phyloP scores from a whole-genome alignment of 2,888 invertebrate genomes.

The Dasysyrphus tricinctus region DNA sequence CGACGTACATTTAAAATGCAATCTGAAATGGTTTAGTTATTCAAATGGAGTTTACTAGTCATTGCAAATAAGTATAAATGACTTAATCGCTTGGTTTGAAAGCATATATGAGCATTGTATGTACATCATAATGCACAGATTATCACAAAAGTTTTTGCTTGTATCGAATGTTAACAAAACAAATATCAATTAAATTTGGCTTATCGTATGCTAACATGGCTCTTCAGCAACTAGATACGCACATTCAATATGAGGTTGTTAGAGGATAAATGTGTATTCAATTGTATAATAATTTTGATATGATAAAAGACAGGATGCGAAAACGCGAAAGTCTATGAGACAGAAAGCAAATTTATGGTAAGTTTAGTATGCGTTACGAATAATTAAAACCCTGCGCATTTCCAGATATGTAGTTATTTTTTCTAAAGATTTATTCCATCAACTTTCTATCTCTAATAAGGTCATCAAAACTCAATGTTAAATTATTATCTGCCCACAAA shows the following conservation, averaged over 20 bases:
- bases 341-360: neutral
- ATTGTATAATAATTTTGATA: neutral
- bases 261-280: neutral
- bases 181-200: conserved; percentile 66
- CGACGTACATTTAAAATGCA: neutral
- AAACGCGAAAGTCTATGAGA: neutral
- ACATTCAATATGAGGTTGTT: neutral
- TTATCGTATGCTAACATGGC: conserved; percentile 41
- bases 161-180: conserved; percentile 35
- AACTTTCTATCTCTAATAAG: too few relatives aligned
- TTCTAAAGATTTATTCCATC: neutral
- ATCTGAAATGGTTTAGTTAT: conserved; percentile 4
- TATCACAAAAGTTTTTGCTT: conserved; percentile 34
- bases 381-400: too few relatives aligned
- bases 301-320: neutral
- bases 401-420: neutral
- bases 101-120: conserved; percentile 1
- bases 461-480: neutral
- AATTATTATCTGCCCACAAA: neutral
- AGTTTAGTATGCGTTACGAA: neutral
- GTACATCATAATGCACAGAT: conserved; percentile 13
- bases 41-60: conserved; percentile 30
- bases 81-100: conserved; percentile 49
- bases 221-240: conserved; percentile 33
- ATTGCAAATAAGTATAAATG: conserved; percentile 36